A percentile compares a stretch with the other conserved stretches of the same genome.
Evolutionary conservation across 2,797 vertebrate species (phyloP).

Genomic region (Lepilemur ruficaudatus): DNA sequence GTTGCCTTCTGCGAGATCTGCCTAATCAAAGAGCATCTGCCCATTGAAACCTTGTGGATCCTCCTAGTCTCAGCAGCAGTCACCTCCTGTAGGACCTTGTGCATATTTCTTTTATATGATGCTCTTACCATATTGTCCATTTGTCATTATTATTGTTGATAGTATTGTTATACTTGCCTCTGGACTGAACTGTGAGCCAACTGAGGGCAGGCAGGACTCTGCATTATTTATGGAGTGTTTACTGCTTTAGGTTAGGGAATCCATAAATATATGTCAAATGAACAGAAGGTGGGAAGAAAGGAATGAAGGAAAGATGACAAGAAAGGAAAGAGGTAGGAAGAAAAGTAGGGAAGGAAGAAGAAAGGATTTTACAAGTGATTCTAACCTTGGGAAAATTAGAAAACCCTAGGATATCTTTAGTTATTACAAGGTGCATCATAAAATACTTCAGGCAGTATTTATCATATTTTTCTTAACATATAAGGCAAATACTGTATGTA

Average conservation of each 20-base stretch:
- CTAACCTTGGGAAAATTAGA: background rate
- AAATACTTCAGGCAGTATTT: background rate
- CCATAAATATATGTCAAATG: background rate
- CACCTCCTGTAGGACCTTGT: background rate
- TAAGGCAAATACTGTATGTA: background rate
- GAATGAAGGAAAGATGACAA: background rate
- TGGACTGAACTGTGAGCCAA: background rate
- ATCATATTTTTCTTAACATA: background rate
- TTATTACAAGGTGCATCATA: background rate
- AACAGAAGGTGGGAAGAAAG: background rate
- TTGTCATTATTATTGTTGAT: background rate
- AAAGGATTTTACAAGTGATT: background rate
- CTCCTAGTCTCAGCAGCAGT: background rate
- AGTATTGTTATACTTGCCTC: background rate
- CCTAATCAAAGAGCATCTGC: background rate
- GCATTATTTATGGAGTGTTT: background rate
- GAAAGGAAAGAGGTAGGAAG: background rate
- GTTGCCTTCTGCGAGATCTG: background rate
- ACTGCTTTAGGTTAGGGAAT: background rate
- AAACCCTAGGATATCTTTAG: background rate
- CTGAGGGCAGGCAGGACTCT: background rate
- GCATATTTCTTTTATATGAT: background rate
- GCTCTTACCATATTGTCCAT: background rate
- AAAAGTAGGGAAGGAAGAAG: background rate
- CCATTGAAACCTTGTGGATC: background rate